Base-by-base conservation (phyloP, 1,140 invertebrate genomes). In the Drosophila tani region DNA sequence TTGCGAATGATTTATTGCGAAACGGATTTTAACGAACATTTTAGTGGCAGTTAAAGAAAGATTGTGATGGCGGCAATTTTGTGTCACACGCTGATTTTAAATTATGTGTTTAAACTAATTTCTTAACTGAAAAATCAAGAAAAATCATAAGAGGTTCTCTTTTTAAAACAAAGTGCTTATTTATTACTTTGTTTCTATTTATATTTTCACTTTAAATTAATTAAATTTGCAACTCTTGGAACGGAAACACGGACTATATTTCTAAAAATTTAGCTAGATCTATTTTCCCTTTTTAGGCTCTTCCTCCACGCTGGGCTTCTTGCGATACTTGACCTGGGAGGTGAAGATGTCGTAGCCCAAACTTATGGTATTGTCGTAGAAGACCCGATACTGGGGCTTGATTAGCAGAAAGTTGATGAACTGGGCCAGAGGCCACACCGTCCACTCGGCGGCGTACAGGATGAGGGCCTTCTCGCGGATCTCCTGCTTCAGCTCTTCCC, bases 311-410 rank as follows among this genome's bases (percentile, higher is more conserved):
- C 29, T n/a, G 7, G 32, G 29, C 15, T 62, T 73, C 17, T 70
- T 81, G 14, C 58, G 46, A 53, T 87, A 87, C 93, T 97, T 97
- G 7, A 98, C 96, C 92, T 97, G 95, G 29, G 97, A 98, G 12
- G 96, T 97, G 88, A 97, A 98, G 35, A 97, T 92, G 93, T 99
- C 98, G 93, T 98, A 98, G 2, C 97, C 96, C 88, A 98, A 93
- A 27, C 97, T 98, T 90, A 98, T 96, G 12, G 94, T 95, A 93
- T 97, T 98, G 90, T 98, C 98, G 93, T 98, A 98, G 7, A 98
- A 92, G 7, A 98, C 97, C 81, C 98, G 94, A 91, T 95, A 99
- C 90, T 94, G 95, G 7, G 95, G 96, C 15, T 97, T 96, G 66
- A 99, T 92, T 60, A 97, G 95, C 91, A 96, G 97, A 93, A 99